Percentiles rank a stretch among this genome's conserved stretches.
phyloP scores from a whole-genome alignment of 2,888 invertebrate species.

The Erannis defoliaria region DNA sequence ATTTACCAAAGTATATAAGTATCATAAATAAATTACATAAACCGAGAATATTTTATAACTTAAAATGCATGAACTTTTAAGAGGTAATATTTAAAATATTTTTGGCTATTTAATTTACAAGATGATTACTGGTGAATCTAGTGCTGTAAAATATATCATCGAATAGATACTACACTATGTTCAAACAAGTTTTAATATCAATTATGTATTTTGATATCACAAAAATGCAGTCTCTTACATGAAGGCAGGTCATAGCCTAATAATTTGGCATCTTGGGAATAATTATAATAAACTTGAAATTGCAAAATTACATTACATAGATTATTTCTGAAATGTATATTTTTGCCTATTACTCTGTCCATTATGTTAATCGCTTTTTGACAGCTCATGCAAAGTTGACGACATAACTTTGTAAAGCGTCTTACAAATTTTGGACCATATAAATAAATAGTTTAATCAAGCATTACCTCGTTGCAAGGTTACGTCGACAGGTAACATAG shows the following conservation, averaged over 20 bases:
- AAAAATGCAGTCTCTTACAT: background rate
- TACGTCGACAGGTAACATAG: too few relatives aligned
- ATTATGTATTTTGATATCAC: background rate
- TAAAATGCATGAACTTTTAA: background rate
- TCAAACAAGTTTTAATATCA: background rate
- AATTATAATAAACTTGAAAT: background rate
- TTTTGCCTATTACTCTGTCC: slow-evolving; percentile 1
- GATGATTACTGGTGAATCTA: background rate
- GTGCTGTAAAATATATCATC: background rate
- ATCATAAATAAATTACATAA: too few relatives aligned
- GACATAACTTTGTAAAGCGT: too few relatives aligned
- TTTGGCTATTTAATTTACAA: too few relatives aligned
- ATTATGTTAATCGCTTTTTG: too few relatives aligned
- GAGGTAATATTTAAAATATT: background rate
- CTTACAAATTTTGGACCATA: too few relatives aligned
- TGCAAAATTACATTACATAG: background rate
- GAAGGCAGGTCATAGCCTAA: background rate
- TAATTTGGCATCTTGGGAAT: background rate
- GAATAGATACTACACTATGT: background rate
- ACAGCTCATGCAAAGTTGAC: too few relatives aligned
- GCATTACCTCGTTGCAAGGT: too few relatives aligned
- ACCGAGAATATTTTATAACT: background rate
- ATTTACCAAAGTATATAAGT: too few relatives aligned
- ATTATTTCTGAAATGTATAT: slow-evolving; percentile 1
- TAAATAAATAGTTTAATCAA: too few relatives aligned